phyloP scores from a whole-genome alignment of 2,113 vertebrate genomes.

The Dicentrarchus labrax region DNA sequence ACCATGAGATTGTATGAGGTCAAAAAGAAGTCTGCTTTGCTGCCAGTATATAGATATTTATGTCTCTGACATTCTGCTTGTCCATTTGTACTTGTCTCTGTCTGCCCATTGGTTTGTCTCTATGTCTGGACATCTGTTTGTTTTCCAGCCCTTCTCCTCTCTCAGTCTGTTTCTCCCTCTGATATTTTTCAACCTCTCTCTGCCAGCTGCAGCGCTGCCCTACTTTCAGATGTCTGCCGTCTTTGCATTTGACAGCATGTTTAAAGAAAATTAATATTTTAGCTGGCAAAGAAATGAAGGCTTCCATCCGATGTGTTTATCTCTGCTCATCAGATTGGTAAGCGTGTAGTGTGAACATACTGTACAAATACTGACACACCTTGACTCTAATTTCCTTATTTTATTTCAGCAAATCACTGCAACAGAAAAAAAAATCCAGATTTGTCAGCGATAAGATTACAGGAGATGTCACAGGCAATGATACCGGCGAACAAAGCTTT shows the following conservation, averaged over 20 bases:
- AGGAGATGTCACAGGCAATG: conserved; percentile 53
- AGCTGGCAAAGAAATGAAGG: conserved; percentile 53
- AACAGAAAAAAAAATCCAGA: neutral
- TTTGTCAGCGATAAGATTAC: conserved; percentile 38
- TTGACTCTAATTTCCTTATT: conserved; percentile 7
- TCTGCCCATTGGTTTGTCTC: neutral
- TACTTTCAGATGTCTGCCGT: conserved; percentile 68
- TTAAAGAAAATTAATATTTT: conserved; percentile 78
- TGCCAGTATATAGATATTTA: neutral
- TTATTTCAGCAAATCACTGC: neutral
- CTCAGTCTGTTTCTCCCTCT: neutral
- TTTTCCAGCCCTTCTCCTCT: conserved; percentile 14
- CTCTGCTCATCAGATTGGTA: neutral
- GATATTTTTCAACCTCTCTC: conserved; percentile 20
- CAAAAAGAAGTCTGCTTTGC: neutral
- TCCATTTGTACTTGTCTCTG: neutral
- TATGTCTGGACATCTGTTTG: neutral
- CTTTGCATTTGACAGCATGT: conserved; percentile 70
- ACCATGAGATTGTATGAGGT: neutral
- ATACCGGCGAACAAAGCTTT: conserved; percentile 70
- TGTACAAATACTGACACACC: neutral
- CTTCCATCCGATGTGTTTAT: conserved; percentile 58
- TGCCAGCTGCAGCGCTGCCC: conserved; percentile 55
- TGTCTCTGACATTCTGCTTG: neutral
- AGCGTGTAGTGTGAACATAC: neutral